These are phyloP conservation scores for Heliothis virescens DNA, from an alignment of 1,140 invertebrate genomes.

Conservation along the genomic window DNA sequence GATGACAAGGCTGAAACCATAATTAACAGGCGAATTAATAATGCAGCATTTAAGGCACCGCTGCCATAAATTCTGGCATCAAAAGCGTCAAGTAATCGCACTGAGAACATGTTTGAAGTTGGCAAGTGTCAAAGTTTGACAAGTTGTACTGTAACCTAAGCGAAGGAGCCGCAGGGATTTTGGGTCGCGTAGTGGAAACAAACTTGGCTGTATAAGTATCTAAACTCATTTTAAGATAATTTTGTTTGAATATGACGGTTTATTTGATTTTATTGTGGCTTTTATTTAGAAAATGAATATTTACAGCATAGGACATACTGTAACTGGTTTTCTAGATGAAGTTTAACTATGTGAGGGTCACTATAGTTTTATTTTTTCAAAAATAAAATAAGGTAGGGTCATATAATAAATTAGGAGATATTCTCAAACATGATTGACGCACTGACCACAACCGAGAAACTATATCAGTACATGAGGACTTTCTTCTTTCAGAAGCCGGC, in stretches of 20 bases:
- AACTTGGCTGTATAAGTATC: conserved; percentile 6
- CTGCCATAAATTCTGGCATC: conserved; percentile 38
- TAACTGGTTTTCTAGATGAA: neutral
- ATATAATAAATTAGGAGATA: too few species aligned
- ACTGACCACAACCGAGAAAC: too few species aligned
- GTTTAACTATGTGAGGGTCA: too few species aligned
- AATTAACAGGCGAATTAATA: conserved; percentile 28
- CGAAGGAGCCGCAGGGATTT: conserved; percentile 27
- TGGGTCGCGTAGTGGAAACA: neutral
- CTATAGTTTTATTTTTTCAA: too few species aligned
- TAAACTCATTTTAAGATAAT: conserved; percentile 19
- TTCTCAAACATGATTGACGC: too few species aligned
- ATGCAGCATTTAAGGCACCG: conserved; percentile 22
- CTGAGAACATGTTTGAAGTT: conserved; percentile 29
- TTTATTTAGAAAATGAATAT: neutral
- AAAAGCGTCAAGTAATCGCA: conserved; percentile 38
- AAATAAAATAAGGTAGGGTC: too few species aligned
- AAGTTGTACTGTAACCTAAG: conserved; percentile 25
- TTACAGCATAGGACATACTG: too few species aligned
- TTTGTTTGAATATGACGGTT: conserved; percentile 5
- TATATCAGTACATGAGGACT: too few species aligned
- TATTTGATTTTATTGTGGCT: conserved; percentile 9
- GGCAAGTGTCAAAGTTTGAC: conserved; percentile 43
- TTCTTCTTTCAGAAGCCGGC: too few species aligned
- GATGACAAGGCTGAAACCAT: conserved; percentile 17